phyloP scores from a whole-genome alignment of 2,113 vertebrate species.

The Prunella himalayana region DNA sequence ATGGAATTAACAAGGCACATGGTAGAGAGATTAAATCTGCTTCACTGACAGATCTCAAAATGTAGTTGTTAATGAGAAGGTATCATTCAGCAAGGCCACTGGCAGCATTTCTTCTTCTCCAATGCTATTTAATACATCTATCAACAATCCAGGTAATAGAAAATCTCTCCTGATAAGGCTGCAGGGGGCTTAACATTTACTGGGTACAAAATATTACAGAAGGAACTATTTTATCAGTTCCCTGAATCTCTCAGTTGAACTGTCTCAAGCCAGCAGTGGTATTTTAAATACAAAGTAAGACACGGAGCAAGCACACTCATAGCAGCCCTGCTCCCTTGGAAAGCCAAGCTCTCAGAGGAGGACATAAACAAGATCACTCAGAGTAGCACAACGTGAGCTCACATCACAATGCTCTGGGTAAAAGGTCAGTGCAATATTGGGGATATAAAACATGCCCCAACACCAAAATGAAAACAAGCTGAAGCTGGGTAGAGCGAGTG shows the following conservation, averaged over 20 bases:
- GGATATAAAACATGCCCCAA: not conserved
- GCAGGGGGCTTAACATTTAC: not conserved
- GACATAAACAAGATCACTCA: not conserved
- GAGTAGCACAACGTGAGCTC: not conserved
- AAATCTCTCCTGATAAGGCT: not conserved
- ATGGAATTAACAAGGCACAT: constrained; percentile 53
- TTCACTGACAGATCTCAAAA: constrained; percentile 54
- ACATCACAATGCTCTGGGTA: not conserved
- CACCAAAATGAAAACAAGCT: not conserved
- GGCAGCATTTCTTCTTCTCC: not conserved
- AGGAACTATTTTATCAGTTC: not conserved
- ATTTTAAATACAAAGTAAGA: constrained; percentile 16
- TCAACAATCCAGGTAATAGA: not conserved
- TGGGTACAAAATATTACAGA: not conserved
- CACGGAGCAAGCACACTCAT: not conserved
- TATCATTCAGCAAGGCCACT: constrained; percentile 24
- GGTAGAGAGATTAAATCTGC: constrained; percentile 55
- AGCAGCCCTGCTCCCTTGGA: not conserved
- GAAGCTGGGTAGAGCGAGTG: not conserved
- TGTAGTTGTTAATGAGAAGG: constrained; percentile 46
- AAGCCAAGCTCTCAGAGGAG: not conserved
- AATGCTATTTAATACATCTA: not conserved
- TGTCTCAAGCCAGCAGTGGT: not conserved
- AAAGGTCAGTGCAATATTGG: not conserved
- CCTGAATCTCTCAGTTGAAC: not conserved